phyloP scores from a whole-genome alignment of 2,113 vertebrate species.

The Centropus bengalensis region DNA sequence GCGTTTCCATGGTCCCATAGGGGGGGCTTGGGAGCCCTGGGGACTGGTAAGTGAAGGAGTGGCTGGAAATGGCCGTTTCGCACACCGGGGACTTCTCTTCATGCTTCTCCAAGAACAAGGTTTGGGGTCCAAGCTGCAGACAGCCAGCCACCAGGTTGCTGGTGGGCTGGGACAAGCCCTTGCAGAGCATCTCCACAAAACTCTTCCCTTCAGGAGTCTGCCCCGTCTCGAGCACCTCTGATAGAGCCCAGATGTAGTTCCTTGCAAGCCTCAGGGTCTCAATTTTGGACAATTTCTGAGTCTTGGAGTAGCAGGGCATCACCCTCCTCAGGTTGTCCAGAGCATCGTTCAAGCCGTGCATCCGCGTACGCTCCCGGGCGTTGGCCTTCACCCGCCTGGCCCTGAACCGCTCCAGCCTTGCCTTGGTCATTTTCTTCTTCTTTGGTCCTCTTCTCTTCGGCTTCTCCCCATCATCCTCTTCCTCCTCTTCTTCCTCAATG shows the following conservation, averaged over 20 bases:
- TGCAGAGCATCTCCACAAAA: slow-evolving; percentile 96
- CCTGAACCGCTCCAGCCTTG: slow-evolving; percentile 89
- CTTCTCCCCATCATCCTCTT: slow-evolving; percentile 77
- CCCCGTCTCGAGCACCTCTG: slow-evolving; percentile 91
- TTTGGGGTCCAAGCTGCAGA: slow-evolving; percentile 85
- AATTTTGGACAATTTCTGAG: slow-evolving; percentile 96
- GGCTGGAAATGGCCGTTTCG: slow-evolving; percentile 59
- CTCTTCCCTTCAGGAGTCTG: slow-evolving; percentile 89
- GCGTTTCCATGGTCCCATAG: slow-evolving; percentile 91
- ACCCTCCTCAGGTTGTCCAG: slow-evolving; percentile 90
- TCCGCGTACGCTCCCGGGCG: slow-evolving; percentile 90
- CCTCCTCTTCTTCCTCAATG: slow-evolving; percentile 80
- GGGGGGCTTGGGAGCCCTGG: slow-evolving; percentile 94
- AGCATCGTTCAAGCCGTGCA: slow-evolving; percentile 96
- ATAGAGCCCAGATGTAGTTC: slow-evolving; percentile 98
- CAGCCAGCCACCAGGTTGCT: slow-evolving; percentile 97
- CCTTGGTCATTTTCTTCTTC: slow-evolving; percentile 99
- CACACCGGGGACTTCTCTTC: slow-evolving; percentile 82
- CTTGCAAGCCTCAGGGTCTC: slow-evolving; percentile 92
- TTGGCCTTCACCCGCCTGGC: slow-evolving; percentile 92
- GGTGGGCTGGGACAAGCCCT: slow-evolving; percentile 97
- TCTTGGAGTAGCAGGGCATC: slow-evolving; percentile 99
- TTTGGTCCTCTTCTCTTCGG: slow-evolving; percentile 95
- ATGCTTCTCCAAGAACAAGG: slow-evolving; percentile 82
- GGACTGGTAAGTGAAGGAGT: slow-evolving; percentile 87